Conservation (phyloP, 2,888 invertebrate species). For the Melinaea marsaeus region DNA sequence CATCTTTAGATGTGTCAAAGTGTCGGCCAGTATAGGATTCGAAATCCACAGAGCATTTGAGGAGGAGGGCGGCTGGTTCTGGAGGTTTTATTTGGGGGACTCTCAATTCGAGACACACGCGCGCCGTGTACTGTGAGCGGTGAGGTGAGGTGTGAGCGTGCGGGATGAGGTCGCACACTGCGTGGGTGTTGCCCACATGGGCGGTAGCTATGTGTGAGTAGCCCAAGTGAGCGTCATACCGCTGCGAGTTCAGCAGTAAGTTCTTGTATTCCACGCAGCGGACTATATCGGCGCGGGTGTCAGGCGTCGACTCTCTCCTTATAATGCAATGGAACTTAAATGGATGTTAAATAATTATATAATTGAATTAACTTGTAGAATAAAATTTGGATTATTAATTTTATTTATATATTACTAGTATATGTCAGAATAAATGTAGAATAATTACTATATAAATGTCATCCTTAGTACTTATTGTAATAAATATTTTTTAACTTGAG, state of each 20-base stretch:
- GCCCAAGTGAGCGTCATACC: constrained; percentile 45
- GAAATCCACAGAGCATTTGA: constrained; percentile 59
- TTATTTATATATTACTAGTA: too few relatives aligned
- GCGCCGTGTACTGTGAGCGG: constrained; percentile 55
- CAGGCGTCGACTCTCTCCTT: constrained; percentile 58
- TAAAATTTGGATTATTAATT: too few relatives aligned
- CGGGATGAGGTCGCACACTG: constrained; percentile 68
- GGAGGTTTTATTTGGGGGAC: constrained; percentile 43
- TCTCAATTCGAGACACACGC: constrained; percentile 78
- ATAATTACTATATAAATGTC: too few relatives aligned
- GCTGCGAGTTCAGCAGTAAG: constrained; percentile 46
- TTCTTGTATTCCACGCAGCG: constrained; percentile 67
- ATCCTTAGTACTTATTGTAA: too few relatives aligned
- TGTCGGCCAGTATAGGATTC: constrained; percentile 54
- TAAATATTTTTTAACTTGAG: too few relatives aligned
- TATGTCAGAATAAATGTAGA: too few relatives aligned
- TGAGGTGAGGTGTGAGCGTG: constrained; percentile 33
- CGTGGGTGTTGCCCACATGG: constrained; percentile 38
- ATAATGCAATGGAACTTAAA: constrained; percentile 15
- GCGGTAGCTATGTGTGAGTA: too few relatives aligned
- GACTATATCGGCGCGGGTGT: constrained; percentile 70
- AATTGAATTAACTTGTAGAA: not conserved
- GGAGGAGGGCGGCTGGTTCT: constrained; percentile 45
- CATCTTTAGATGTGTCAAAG: constrained; percentile 57
- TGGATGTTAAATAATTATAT: constrained; percentile 1